Percentiles rank a stretch among this genome's conserved stretches.
These are phyloP conservation scores for Cecidostiba fungosa DNA, from an alignment of 2,888 invertebrate genomes.

Conservation along the genomic window DNA sequence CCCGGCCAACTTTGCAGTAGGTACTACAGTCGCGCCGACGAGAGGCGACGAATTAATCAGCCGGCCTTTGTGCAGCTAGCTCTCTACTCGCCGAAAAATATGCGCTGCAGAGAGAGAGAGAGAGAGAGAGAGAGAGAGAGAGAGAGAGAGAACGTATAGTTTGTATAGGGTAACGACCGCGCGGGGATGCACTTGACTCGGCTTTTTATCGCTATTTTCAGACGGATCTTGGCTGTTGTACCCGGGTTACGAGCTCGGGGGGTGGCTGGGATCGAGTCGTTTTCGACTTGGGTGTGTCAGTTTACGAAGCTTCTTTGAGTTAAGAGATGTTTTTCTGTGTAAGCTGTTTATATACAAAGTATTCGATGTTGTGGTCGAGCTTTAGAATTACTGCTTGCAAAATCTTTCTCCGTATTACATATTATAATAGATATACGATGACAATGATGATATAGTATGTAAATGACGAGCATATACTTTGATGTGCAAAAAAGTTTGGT, in stretches of 20 bases:
- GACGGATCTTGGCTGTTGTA: not conserved
- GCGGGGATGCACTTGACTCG: not conserved
- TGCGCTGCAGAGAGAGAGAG: not conserved
- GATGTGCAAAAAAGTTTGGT: not conserved
- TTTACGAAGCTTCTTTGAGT: too few relatives aligned
- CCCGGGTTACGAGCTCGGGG: not conserved
- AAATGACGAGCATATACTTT: not conserved
- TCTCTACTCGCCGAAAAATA: not conserved
- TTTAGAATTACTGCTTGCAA: slow-evolving; percentile 46
- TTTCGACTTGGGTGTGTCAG: too few relatives aligned
- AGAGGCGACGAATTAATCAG: slow-evolving; percentile 42
- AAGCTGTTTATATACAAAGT: too few relatives aligned
- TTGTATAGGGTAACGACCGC: not conserved
- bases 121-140: not conserved
- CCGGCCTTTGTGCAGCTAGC: not conserved
- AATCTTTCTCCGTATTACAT: not conserved
- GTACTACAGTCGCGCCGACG: not conserved
- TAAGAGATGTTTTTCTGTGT: too few relatives aligned
- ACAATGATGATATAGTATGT: not conserved
- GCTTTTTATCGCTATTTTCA: not conserved
- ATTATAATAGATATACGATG: too few relatives aligned
- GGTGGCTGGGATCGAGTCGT: not conserved
- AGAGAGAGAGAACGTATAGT: not conserved
- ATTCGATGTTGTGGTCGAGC: slow-evolving; percentile 1
- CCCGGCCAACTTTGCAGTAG: not conserved